Percentiles rank a stretch among this genome's conserved stretches.
Evolutionary conservation across 2,888 invertebrate species (phyloP).

Genomic region (Morpho achilles): DNA sequence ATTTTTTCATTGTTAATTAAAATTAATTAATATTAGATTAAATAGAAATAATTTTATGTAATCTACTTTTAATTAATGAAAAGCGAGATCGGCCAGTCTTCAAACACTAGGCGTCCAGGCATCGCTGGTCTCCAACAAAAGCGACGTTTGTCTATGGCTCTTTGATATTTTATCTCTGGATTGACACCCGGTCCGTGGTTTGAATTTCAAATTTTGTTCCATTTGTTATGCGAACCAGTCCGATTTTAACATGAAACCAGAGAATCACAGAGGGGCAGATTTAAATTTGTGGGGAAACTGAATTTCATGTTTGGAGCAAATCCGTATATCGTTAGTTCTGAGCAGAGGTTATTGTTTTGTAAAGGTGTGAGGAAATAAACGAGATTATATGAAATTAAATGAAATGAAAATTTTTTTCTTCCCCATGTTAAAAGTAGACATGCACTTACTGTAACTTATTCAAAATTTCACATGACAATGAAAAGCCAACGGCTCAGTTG

Average conservation of each 20-base stretch:
- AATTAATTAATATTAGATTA: no score
- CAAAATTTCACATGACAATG: no score
- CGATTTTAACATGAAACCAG: constrained; percentile 24
- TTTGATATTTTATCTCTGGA: constrained; percentile 27
- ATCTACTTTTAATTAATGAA: no score
- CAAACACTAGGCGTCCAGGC: no score
- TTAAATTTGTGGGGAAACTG: constrained; percentile 13
- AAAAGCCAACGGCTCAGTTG: no score
- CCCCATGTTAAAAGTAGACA: no score
- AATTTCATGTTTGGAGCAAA: background rate
- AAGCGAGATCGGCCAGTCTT: no score
- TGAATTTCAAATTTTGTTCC: constrained; percentile 29
- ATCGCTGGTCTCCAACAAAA: background rate
- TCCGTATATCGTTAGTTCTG: constrained; percentile 5
- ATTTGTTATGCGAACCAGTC: constrained; percentile 29
- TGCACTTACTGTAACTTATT: no score
- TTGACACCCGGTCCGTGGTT: constrained; percentile 26
- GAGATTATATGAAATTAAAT: no score
- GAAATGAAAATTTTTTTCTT: no score
- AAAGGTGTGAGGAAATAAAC: background rate
- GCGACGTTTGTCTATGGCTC: constrained; percentile 16
- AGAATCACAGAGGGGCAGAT: constrained; percentile 11
- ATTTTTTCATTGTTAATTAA: no score
- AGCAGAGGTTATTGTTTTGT: constrained; percentile 9
- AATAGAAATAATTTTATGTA: no score